Percentiles rank a stretch among this genome's conserved stretches.
These are phyloP conservation scores for Doris montereyensis DNA, from an alignment of 2,888 invertebrate species.

Conservation along the genomic window DNA sequence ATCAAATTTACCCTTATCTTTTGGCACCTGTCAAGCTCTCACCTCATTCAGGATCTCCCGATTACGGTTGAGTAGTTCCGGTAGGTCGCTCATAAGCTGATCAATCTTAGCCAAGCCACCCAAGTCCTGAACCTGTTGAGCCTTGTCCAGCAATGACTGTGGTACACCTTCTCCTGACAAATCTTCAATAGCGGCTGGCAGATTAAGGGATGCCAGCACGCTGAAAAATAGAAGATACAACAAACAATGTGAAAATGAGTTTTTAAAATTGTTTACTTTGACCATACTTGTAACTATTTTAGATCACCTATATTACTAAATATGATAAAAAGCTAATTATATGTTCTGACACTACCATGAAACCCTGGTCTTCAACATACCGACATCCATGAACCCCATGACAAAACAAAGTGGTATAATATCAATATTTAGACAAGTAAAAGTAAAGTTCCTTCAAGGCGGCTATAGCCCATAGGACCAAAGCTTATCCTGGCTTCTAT, in stretches of 20 bases:
- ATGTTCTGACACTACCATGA: no score
- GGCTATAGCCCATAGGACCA: no score
- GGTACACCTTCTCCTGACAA: constrained; percentile 81
- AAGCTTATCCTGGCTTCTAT: no score
- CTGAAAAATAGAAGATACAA: constrained; percentile 71
- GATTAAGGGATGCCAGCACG: constrained; percentile 91
- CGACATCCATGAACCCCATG: no score
- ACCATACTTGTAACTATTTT: not conserved
- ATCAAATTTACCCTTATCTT: no score
- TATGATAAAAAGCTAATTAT: no score
- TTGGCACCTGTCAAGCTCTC: no score
- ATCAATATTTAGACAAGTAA: no score
- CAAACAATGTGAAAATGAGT: not conserved
- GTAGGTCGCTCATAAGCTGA: constrained; percentile 87
- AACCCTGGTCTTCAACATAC: no score
- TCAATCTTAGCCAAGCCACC: constrained; percentile 85
- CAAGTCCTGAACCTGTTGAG: constrained; percentile 81
- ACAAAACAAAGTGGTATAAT: no score
- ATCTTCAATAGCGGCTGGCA: constrained; percentile 96
- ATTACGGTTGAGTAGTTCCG: constrained; percentile 91
- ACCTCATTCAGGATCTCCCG: constrained; percentile 95
- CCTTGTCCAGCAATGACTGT: constrained; percentile 89
- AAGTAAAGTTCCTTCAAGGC: no score
- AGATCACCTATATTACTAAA: no score
- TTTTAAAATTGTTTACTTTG: not conserved